Conservation (phyloP, 2,888 invertebrate species). For the Eustalomyia histrio region DNA sequence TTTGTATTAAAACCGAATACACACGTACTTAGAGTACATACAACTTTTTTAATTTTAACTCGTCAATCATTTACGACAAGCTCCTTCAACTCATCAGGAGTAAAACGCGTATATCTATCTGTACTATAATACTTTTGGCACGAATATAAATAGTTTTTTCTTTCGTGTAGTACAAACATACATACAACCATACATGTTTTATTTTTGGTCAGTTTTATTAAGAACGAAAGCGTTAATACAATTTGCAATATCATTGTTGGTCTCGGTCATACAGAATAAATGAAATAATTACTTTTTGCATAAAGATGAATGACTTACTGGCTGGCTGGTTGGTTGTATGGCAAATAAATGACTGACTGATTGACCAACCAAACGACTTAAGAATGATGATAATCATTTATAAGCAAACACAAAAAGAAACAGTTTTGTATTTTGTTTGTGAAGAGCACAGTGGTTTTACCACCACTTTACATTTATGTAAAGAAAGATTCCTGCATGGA, state of each 20-base stretch:
- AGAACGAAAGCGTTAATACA: conserved; percentile 50
- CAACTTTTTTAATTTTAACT: conserved; percentile 75
- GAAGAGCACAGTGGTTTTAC: not conserved
- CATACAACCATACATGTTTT: too few relatives aligned
- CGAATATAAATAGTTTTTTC: too few relatives aligned
- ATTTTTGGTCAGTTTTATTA: conserved; percentile 36
- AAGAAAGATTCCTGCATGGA: too few relatives aligned
- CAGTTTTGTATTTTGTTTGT: conserved; percentile 6
- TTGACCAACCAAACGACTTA: conserved; percentile 28
- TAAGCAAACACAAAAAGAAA: conserved; percentile 39
- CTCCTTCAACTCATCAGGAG: conserved; percentile 57
- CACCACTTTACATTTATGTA: too few relatives aligned
- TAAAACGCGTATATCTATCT: not conserved
- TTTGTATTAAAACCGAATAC: not conserved
- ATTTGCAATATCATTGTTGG: conserved; percentile 48
- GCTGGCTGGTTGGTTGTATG: not conserved
- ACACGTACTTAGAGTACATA: conserved; percentile 24
- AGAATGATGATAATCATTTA: conserved; percentile 50
- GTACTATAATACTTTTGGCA: not conserved
- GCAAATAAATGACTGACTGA: conserved; percentile 34
- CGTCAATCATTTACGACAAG: conserved; percentile 71
- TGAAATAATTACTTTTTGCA: conserved; percentile 63
- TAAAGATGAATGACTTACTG: conserved; percentile 8
- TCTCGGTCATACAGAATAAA: conserved; percentile 38
- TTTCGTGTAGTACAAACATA: not conserved